These are phyloP conservation scores for Mechanitis messenoides DNA, from an alignment of 2,888 invertebrate genomes.

Conservation along the genomic window DNA sequence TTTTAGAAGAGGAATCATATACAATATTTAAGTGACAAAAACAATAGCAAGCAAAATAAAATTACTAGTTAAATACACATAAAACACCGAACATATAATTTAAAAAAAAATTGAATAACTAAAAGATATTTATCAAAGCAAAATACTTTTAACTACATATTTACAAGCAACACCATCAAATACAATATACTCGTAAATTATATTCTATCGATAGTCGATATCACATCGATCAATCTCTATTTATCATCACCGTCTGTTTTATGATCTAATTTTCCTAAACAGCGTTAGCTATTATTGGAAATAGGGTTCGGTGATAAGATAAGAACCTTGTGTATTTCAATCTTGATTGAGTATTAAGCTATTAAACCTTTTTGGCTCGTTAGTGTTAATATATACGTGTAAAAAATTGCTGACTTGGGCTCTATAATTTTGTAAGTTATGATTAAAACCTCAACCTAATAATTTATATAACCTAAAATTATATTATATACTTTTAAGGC, in stretches of 20 bases:
- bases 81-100: too few relatives aligned
- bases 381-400: slow-evolving; percentile 1
- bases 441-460: too few relatives aligned
- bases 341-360: slow-evolving; percentile 22
- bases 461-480: too few relatives aligned
- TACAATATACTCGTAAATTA: slow-evolving; percentile 16
- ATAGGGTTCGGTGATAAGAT: slow-evolving; percentile 55
- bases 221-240: slow-evolving; percentile 48
- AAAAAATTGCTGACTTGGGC: not conserved
- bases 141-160: slow-evolving; percentile 15
- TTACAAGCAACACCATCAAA: slow-evolving; percentile 2
- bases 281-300: slow-evolving; percentile 45
- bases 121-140: not conserved
- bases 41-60: too few relatives aligned
- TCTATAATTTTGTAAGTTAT: not conserved
- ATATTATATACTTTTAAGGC: too few relatives aligned
- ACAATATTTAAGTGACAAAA: too few relatives aligned
- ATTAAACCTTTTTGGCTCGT: slow-evolving; percentile 18
- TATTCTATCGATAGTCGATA: slow-evolving; percentile 37
- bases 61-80: too few relatives aligned
- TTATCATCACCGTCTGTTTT: slow-evolving; percentile 43
- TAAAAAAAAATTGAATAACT: too few relatives aligned
- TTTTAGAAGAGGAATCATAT: too few relatives aligned
- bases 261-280: slow-evolving; percentile 46
- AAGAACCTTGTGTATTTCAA: slow-evolving; percentile 26